These are phyloP conservation scores for Scleropages formosus DNA, from an alignment of 2,797 vertebrate species.

Conservation along the genomic window DNA sequence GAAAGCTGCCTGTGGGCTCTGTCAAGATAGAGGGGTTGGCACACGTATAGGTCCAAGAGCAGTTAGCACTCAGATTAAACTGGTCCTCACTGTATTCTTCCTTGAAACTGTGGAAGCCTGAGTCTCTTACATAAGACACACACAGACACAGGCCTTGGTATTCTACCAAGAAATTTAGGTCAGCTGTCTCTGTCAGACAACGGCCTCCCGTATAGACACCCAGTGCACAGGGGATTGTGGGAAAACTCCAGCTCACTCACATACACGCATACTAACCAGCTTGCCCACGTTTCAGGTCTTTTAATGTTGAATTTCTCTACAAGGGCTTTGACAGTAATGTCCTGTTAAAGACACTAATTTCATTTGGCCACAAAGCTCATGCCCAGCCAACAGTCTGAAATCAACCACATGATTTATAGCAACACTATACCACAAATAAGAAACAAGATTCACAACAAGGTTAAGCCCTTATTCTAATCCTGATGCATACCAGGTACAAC, in stretches of 20 bases:
- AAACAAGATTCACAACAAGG: no score
- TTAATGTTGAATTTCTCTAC: no score
- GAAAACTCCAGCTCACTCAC: slow-evolving; percentile 15
- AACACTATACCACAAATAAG: no score
- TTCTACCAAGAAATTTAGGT: slow-evolving; percentile 26
- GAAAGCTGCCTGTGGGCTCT: background rate
- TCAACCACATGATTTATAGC: no score
- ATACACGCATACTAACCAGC: background rate
- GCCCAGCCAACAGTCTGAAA: no score
- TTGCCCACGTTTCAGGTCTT: no score
- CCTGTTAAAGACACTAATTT: no score
- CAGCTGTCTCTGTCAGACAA: slow-evolving; percentile 28
- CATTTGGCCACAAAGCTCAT: no score
- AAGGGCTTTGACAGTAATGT: no score
- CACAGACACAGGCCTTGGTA: slow-evolving; percentile 30
- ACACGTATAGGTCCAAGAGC: background rate
- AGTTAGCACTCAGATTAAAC: slow-evolving; percentile 27
- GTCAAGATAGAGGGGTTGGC: background rate
- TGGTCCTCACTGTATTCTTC: slow-evolving; percentile 29
- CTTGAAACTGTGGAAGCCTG: slow-evolving; percentile 29
- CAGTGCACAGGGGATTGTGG: background rate
- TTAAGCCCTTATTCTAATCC: no score
- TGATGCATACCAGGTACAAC: no score
- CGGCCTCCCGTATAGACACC: slow-evolving; percentile 9
- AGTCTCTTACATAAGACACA: slow-evolving; percentile 54